Conservation (phyloP, 2,888 invertebrate species). For the Parnassius apollo region DNA sequence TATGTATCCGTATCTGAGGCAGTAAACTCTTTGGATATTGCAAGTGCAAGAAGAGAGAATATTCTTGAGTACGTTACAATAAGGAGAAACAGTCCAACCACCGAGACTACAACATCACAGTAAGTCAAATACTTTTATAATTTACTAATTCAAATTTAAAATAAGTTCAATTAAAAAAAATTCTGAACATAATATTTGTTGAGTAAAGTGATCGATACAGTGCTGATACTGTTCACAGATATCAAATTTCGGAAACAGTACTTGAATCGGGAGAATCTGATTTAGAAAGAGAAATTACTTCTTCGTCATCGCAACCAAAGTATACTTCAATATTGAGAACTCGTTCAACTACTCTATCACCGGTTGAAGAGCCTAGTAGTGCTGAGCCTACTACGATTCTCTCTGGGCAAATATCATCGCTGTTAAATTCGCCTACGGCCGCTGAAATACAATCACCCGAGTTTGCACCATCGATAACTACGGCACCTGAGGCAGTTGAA, state of each 20-base stretch:
- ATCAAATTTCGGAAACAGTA: constrained; percentile 52
- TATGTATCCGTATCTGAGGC: constrained; percentile 54
- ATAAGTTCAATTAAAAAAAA: no score
- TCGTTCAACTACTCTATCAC: constrained; percentile 56
- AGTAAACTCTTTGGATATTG: constrained; percentile 50
- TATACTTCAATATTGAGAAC: constrained; percentile 65
- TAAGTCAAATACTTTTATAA: constrained; percentile 47
- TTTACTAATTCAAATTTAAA: background rate
- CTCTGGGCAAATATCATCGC: constrained; percentile 70
- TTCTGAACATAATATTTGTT: background rate
- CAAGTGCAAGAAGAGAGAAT: constrained; percentile 56
- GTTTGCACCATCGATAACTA: constrained; percentile 43
- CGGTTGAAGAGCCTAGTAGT: constrained; percentile 40
- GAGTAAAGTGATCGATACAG: background rate
- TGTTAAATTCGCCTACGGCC: constrained; percentile 59
- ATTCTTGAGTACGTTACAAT: constrained; percentile 85
- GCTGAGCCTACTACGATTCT: constrained; percentile 70
- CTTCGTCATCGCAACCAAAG: constrained; percentile 59
- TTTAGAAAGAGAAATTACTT: constrained; percentile 69
- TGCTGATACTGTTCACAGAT: constrained; percentile 44
- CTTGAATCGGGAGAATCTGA: constrained; percentile 58
- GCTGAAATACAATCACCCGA: constrained; percentile 44
- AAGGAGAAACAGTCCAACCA: constrained; percentile 79
- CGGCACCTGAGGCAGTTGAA: constrained; percentile 44
- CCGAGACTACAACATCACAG: constrained; percentile 71